Conservation (phyloP, 2,888 invertebrate species). For the Tenthredo amoena region DNA sequence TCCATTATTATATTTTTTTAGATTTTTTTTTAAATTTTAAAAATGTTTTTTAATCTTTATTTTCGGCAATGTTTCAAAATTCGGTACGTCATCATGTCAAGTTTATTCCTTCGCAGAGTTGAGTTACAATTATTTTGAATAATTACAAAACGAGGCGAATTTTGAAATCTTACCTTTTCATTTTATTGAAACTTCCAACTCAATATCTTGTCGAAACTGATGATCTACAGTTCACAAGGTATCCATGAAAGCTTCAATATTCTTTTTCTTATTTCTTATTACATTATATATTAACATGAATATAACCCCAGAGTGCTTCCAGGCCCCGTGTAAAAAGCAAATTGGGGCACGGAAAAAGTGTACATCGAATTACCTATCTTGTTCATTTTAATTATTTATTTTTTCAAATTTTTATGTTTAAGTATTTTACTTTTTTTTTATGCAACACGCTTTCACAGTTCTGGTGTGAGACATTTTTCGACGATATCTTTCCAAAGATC, state of each 20-base stretch:
- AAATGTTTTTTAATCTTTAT: constrained; percentile 57
- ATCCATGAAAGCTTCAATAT: constrained; percentile 52
- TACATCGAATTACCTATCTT: constrained; percentile 73
- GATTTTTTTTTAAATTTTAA: constrained; percentile 56
- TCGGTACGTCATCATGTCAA: constrained; percentile 22
- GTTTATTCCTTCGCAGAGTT: constrained; percentile 55
- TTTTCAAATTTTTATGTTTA: constrained; percentile 23
- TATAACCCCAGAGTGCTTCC: constrained; percentile 74
- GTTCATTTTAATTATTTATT: constrained; percentile 52
- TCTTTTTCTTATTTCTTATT: constrained; percentile 51
- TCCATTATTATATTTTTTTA: constrained; percentile 66
- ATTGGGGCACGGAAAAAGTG: constrained; percentile 67
- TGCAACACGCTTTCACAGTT: constrained; percentile 12
- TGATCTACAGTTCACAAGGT: constrained; percentile 39
- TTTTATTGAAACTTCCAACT: constrained; percentile 65
- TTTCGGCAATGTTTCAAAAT: constrained; percentile 64
- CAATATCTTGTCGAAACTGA: constrained; percentile 57
- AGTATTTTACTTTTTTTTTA: constrained; percentile 42
- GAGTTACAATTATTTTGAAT: constrained; percentile 60
- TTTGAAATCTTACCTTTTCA: constrained; percentile 67
- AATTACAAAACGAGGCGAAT: constrained; percentile 65
- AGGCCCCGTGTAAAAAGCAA: constrained; percentile 72
- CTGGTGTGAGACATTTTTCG: not conserved
- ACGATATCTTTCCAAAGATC: not conserved
- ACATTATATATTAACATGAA: constrained; percentile 68